These are phyloP conservation scores for Drosophila tanythrix DNA, from an alignment of 2,888 invertebrate genomes.

Conservation along the genomic window DNA sequence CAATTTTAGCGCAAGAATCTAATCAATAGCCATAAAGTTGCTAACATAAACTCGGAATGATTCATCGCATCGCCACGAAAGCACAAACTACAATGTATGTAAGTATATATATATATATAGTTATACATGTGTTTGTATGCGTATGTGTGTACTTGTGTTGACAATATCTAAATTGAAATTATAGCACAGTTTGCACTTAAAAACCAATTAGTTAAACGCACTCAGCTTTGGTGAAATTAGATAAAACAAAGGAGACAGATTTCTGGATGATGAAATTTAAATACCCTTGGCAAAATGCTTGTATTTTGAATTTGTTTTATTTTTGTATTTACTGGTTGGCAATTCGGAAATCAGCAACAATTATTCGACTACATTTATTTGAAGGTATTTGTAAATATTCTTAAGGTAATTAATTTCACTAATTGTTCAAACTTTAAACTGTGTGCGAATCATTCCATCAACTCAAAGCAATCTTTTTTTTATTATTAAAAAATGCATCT, in stretches of 20 bases:
- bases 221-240: slow-evolving; percentile 25
- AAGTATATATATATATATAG: neutral
- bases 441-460: neutral
- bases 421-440: neutral
- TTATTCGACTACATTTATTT: neutral
- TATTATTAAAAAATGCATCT: neutral
- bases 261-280: neutral
- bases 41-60: slow-evolving; percentile 30
- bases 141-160: slow-evolving; percentile 16
- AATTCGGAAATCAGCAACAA: neutral
- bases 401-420: neutral
- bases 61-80: slow-evolving; percentile 21
- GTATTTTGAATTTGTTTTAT: neutral
- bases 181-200: slow-evolving; percentile 44
- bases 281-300: neutral
- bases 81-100: slow-evolving; percentile 5
- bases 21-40: slow-evolving; percentile 32
- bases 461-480: neutral
- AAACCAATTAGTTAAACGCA: slow-evolving; percentile 52
- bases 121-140: neutral
- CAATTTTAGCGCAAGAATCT: slow-evolving; percentile 10
- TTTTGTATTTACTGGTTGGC: neutral
- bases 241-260: slow-evolving; percentile 13
- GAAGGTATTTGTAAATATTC: neutral
- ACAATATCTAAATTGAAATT: slow-evolving; percentile 48